These are phyloP conservation scores for Malurus cyaneus DNA, from an alignment of 2,113 vertebrate species.

Conservation along the genomic window DNA sequence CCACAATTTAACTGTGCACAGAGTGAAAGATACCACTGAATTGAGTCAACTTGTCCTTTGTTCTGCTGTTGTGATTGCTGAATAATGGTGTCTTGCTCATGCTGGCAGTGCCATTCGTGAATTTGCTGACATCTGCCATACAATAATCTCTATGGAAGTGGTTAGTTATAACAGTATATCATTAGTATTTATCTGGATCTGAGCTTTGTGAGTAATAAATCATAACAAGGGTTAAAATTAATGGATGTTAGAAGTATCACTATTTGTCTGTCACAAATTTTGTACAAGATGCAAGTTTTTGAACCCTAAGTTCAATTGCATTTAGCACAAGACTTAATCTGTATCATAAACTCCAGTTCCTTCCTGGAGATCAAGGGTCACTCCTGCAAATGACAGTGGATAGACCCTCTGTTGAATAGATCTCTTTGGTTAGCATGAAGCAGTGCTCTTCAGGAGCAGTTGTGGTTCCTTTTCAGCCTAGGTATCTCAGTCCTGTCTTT, in stretches of 20 bases:
- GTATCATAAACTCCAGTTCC: background rate
- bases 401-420: background rate
- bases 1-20: background rate
- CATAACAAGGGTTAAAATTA: background rate
- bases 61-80: background rate
- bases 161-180: background rate
- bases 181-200: background rate
- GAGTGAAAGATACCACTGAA: background rate
- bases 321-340: background rate
- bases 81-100: background rate
- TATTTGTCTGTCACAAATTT: background rate
- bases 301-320: background rate
- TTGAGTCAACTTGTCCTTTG: background rate
- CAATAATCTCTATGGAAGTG: background rate
- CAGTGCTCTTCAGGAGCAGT: background rate
- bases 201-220: background rate
- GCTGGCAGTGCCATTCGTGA: background rate
- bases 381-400: background rate
- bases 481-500: background rate
- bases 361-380: background rate
- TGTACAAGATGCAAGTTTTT: background rate
- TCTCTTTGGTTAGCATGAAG: background rate
- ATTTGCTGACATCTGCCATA: background rate
- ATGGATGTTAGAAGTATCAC: background rate
- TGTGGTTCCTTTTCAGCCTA: background rate